Evolutionary conservation across 2,888 invertebrate genomes (phyloP).

Genomic region (Tubiluchus corallicola): DNA sequence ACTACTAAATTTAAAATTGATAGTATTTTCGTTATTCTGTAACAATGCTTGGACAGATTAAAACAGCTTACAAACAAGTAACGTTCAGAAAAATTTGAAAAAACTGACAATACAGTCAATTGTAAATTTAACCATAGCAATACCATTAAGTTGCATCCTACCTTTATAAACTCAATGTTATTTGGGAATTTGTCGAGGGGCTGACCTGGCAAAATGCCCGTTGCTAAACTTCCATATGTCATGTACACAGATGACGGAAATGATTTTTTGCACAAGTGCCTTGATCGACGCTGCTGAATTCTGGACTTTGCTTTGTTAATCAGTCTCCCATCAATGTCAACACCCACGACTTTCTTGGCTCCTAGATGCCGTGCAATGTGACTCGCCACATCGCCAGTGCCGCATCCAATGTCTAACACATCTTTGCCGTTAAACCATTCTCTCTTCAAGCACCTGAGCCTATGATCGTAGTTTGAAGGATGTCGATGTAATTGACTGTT

Average conservation of each 20-base stretch:
- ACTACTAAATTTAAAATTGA: no score
- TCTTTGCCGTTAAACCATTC: conserved; percentile 66
- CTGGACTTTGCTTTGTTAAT: conserved; percentile 56
- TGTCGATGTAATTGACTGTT: no score
- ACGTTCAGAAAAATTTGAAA: no score
- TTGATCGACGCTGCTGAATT: conserved; percentile 42
- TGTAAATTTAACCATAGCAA: no score
- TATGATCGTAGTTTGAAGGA: conserved; percentile 49
- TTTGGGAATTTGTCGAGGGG: conserved; percentile 46
- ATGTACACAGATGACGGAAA: conserved; percentile 78
- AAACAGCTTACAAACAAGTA: no score
- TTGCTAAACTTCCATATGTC: conserved; percentile 56
- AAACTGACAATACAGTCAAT: no score
- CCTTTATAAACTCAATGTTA: conserved; percentile 73
- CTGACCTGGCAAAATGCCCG: conserved; percentile 18
- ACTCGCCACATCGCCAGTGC: conserved; percentile 84
- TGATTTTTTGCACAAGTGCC: neutral
- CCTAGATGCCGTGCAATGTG: conserved; percentile 66
- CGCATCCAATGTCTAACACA: conserved; percentile 91
- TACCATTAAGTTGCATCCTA: no score
- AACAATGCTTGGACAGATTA: no score
- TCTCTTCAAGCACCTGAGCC: conserved; percentile 59
- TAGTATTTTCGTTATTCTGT: no score
- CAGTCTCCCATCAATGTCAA: conserved; percentile 79
- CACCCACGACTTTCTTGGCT: conserved; percentile 66